phyloP scores from a whole-genome alignment of 2,888 invertebrate species.

The Dione juno region DNA sequence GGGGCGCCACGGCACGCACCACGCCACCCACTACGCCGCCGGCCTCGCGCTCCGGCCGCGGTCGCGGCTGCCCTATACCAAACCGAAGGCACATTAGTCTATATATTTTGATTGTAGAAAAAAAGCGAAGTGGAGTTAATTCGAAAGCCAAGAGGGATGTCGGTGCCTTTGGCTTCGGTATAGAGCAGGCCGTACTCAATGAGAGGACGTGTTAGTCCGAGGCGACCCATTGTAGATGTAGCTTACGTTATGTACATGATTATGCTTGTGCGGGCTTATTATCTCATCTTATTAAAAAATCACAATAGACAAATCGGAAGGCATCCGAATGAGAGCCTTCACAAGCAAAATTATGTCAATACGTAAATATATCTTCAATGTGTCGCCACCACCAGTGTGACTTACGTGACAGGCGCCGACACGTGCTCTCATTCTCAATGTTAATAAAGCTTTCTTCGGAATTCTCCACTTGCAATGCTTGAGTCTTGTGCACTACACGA shows the following conservation, averaged over 20 bases:
- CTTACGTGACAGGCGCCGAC: constrained; percentile 37
- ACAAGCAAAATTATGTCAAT: constrained; percentile 9
- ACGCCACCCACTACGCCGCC: constrained; percentile 66
- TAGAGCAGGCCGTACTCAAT: constrained; percentile 55
- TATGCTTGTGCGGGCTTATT: not conserved
- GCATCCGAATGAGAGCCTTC: not conserved
- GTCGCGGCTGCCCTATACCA: constrained; percentile 86
- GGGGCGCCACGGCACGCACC: constrained; percentile 89
- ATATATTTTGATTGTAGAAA: constrained; percentile 46
- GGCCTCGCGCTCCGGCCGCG: constrained; percentile 48
- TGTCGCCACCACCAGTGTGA: constrained; percentile 18
- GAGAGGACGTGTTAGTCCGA: constrained; percentile 51
- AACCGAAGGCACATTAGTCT: constrained; percentile 88
- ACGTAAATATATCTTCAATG: constrained; percentile 3
- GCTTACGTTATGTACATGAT: not conserved
- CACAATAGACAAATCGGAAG: not conserved
- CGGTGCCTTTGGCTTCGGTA: constrained; percentile 81
- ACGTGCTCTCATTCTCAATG: constrained; percentile 48
- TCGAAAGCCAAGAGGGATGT: constrained; percentile 55
- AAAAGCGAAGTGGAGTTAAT: constrained; percentile 52
- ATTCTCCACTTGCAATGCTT: constrained; percentile 58
- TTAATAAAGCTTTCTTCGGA: constrained; percentile 59
- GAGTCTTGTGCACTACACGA: constrained; percentile 55
- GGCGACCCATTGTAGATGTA: constrained; percentile 10
- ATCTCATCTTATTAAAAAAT: not conserved